Conservation (phyloP, 2,888 invertebrate genomes). For the Teleogryllus oceanicus region DNA sequence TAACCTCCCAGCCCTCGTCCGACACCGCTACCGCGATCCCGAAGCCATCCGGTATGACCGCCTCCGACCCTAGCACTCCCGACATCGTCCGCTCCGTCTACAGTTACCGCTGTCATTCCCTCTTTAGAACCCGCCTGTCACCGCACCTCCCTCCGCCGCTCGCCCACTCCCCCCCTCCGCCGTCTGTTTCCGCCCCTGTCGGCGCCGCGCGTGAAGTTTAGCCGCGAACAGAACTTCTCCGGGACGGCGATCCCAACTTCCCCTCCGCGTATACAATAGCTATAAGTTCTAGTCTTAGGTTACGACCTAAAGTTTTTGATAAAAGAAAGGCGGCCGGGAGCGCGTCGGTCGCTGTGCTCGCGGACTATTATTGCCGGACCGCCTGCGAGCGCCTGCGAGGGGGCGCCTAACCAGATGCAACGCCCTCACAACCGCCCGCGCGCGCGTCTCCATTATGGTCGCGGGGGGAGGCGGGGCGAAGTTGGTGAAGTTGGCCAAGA, state of each 20-base stretch:
- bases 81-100: no score
- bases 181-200: neutral
- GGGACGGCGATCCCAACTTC: neutral
- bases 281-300: slow-evolving; percentile 18
- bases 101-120: no score
- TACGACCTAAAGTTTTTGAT: neutral
- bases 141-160: no score
- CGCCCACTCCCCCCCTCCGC: neutral
- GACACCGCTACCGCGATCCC: no score
- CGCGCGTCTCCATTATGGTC: no score
- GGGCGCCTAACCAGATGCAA: neutral
- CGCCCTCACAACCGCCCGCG: neutral
- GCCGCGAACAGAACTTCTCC: neutral
- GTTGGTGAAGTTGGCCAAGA: no score
- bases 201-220: neutral
- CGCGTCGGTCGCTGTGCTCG: neutral
- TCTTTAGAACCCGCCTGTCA: no score
- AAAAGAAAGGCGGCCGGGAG: neutral
- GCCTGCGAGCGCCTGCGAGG: neutral
- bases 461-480: no score
- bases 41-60: no score
- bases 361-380: neutral
- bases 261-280: slow-evolving; percentile 2
- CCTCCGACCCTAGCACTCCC: no score
- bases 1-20: no score